Evolutionary conservation across 2,797 vertebrate species (phyloP).

Genomic region (Menidia menidia): DNA sequence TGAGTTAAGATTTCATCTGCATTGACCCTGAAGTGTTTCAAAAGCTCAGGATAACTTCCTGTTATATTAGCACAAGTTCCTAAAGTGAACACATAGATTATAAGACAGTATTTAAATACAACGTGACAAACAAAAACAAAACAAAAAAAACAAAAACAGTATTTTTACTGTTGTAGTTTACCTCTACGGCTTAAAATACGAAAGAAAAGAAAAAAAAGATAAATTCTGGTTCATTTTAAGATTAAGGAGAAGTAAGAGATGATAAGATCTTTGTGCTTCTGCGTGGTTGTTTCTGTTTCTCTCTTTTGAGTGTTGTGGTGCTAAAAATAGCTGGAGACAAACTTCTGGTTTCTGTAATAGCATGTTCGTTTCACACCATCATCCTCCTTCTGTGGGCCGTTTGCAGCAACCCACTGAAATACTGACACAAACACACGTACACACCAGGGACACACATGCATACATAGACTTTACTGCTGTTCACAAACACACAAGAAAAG

Average conservation of each 20-base stretch:
- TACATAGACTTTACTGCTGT: constrained; percentile 19
- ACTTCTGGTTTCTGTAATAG: constrained; percentile 81
- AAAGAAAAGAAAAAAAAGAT: constrained; percentile 10
- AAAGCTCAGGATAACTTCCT: constrained; percentile 32
- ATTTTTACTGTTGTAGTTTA: constrained; percentile 16
- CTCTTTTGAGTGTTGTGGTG: constrained; percentile 48
- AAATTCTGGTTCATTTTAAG: constrained; percentile 41
- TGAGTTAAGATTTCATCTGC: constrained; percentile 34
- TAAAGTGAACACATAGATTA: constrained; percentile 3
- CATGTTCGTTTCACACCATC: constrained; percentile 77
- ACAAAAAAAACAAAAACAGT: not conserved
- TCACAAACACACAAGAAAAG: constrained; percentile 6
- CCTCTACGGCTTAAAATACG: constrained; percentile 4
- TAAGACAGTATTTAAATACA: constrained; percentile 9
- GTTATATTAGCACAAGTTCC: constrained; percentile 27
- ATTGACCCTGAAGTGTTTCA: constrained; percentile 35
- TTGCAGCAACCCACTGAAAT: constrained; percentile 48
- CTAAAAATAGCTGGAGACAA: constrained; percentile 80
- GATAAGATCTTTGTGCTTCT: constrained; percentile 63
- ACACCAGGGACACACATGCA: constrained; percentile 28
- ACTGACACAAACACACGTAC: constrained; percentile 27
- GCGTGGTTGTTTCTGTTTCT: constrained; percentile 48
- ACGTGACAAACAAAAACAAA: not conserved
- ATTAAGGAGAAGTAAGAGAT: constrained; percentile 35
- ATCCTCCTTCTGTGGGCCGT: constrained; percentile 72